Conservation (phyloP, 2,888 invertebrate species). For the Lepidochrysops patricia region DNA sequence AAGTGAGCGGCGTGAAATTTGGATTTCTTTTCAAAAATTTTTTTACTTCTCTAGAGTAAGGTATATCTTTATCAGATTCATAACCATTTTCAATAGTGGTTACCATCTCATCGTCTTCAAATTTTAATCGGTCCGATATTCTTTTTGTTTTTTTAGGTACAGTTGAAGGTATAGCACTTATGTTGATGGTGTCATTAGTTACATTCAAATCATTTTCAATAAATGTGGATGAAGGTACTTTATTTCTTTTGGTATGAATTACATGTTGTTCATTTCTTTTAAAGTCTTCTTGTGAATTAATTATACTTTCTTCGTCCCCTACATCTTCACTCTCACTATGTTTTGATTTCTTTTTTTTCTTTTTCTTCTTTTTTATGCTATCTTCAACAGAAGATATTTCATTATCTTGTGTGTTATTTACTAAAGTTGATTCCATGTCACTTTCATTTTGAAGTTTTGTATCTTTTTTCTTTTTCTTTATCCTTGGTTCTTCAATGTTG, state of each 20-base stretch:
- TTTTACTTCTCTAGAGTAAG: constrained; percentile 29
- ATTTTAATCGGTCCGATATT: constrained; percentile 43
- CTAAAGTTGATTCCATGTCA: constrained; percentile 14
- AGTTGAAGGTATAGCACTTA: constrained; percentile 6
- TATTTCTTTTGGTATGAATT: background rate
- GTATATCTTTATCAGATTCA: constrained; percentile 15
- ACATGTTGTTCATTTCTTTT: constrained; percentile 1
- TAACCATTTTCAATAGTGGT: constrained; percentile 16
- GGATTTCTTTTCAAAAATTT: constrained; percentile 35
- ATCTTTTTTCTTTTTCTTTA: constrained; percentile 21
- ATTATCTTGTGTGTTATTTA: constrained; percentile 21
- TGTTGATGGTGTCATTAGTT: constrained; percentile 5
- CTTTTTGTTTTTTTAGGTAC: constrained; percentile 23
- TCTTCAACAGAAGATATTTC: constrained; percentile 11
- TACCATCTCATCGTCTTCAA: constrained; percentile 41
- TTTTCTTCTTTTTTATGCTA: constrained; percentile 13
- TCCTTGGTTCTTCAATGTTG: constrained; percentile 22
- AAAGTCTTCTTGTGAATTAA: background rate
- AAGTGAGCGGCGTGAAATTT: constrained; percentile 28
- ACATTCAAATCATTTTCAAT: constrained; percentile 2
- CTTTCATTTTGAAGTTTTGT: constrained; percentile 4
- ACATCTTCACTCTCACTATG: constrained; percentile 11
- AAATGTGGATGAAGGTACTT: background rate
- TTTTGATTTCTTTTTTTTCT: constrained; percentile 5
- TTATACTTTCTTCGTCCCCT: constrained; percentile 1